These are phyloP conservation scores for Hesperophylax magnus DNA, from an alignment of 1,140 invertebrate genomes.

Conservation along the genomic window DNA sequence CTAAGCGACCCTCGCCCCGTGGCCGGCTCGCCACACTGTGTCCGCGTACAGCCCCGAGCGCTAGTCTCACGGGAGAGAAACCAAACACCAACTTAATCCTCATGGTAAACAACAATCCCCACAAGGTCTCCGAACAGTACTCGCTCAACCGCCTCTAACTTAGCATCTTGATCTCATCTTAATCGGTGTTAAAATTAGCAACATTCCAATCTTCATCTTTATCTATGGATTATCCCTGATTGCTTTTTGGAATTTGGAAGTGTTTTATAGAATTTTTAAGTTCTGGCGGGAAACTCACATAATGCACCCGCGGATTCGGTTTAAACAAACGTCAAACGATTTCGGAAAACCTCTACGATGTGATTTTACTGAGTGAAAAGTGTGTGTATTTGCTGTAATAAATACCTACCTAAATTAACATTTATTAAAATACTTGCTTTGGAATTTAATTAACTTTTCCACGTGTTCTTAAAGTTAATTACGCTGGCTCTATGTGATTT, in stretches of 20 bases:
- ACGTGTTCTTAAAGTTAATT: not conserved
- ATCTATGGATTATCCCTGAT: slow-evolving; percentile 1
- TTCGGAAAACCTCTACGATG: slow-evolving; percentile 26
- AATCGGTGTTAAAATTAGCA: not conserved
- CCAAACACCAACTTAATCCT: not conserved
- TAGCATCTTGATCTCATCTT: not conserved
- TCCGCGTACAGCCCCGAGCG: slow-evolving; percentile 12
- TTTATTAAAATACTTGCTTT: not conserved
- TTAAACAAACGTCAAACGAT: not conserved
- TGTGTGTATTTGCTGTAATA: not conserved
- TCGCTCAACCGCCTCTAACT: not conserved
- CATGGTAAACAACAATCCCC: slow-evolving; percentile 5
- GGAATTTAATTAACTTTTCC: not conserved
- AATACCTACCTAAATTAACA: not conserved
- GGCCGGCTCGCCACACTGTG: slow-evolving; percentile 17
- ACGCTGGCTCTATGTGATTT: not conserved
- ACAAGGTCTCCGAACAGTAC: slow-evolving; percentile 31
- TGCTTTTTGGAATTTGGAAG: slow-evolving; percentile 1
- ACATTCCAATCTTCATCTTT: not conserved
- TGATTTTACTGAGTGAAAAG: slow-evolving; percentile 26
- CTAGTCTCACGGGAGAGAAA: slow-evolving; percentile 19
- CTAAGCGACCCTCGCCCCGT: not conserved
- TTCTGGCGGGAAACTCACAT: slow-evolving; percentile 26
- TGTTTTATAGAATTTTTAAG: not conserved
- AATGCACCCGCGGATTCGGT: not conserved